Conservation (phyloP, 2,797 vertebrate species). For the Nannoperca australis region DNA sequence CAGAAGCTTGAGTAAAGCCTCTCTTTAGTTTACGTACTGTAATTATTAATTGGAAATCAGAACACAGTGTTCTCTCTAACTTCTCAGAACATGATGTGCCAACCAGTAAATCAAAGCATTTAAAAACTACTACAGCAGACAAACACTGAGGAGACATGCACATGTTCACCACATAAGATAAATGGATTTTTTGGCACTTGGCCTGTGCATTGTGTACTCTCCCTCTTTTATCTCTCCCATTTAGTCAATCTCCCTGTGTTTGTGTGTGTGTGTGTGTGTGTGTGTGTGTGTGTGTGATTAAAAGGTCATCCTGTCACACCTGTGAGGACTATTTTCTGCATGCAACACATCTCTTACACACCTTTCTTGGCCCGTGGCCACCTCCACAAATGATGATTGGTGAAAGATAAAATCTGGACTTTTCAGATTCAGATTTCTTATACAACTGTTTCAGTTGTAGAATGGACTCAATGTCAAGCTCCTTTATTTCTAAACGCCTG, state of each 20-base stretch:
- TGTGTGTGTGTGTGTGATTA: slow-evolving; percentile 29
- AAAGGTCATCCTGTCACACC: slow-evolving; percentile 67
- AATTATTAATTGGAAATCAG: slow-evolving; percentile 20
- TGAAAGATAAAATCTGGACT: not conserved
- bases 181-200: slow-evolving; percentile 58
- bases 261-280: slow-evolving; percentile 18
- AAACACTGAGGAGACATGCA: slow-evolving; percentile 42
- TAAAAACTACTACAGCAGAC: not conserved
- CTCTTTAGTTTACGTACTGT: not conserved
- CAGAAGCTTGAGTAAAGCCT: not conserved
- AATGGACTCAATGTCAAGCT: not conserved
- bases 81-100: slow-evolving; percentile 45
- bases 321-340: slow-evolving; percentile 48
- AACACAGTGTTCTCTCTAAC: slow-evolving; percentile 19
- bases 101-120: slow-evolving; percentile 63
- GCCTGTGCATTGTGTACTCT: slow-evolving; percentile 34
- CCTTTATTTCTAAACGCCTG: not conserved
- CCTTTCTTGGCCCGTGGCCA: slow-evolving; percentile 62
- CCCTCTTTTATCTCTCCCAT: slow-evolving; percentile 50
- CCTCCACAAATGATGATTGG: not conserved
- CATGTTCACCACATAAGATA: slow-evolving; percentile 51
- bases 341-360: slow-evolving; percentile 39
- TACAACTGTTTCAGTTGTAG: not conserved
- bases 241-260: slow-evolving; percentile 43
- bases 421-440: not conserved